These are phyloP conservation scores for Tetragonisca angustula DNA, from an alignment of 2,888 invertebrate species.

Conservation along the genomic window DNA sequence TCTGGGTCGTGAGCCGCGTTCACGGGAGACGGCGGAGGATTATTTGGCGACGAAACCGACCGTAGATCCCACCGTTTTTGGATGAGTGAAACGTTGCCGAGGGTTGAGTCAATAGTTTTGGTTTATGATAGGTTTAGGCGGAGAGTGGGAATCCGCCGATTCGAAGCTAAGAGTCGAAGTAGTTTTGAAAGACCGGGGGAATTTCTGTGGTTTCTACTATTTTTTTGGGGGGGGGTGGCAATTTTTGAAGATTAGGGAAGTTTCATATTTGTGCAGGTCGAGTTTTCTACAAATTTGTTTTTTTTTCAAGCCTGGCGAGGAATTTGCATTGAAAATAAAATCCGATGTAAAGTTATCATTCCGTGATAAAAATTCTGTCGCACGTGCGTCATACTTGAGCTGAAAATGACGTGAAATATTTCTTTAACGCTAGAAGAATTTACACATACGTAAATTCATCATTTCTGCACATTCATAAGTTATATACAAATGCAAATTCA, in stretches of 20 bases:
- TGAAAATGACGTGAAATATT: too few species aligned
- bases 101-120: not conserved
- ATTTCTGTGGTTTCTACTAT: not conserved
- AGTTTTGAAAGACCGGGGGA: not conserved
- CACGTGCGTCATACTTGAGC: too few species aligned
- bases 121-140: too few species aligned
- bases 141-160: not conserved
- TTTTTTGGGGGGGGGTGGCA: not conserved
- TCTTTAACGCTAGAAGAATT: too few species aligned
- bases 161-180: not conserved
- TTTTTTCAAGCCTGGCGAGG: too few species aligned
- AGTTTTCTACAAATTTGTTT: too few species aligned
- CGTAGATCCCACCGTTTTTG: conserved; percentile 1
- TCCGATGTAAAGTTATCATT: too few species aligned
- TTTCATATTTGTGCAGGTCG: not conserved
- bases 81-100: not conserved
- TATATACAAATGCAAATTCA: too few species aligned
- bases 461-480: too few species aligned
- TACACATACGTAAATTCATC: too few species aligned
- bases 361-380: too few species aligned
- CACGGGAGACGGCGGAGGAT: not conserved
- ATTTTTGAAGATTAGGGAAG: not conserved
- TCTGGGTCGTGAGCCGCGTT: not conserved
- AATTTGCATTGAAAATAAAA: too few species aligned
- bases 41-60: not conserved